phyloP scores from a whole-genome alignment of 2,113 vertebrate species.

The Sinocyclocheilus anophthalmus region DNA sequence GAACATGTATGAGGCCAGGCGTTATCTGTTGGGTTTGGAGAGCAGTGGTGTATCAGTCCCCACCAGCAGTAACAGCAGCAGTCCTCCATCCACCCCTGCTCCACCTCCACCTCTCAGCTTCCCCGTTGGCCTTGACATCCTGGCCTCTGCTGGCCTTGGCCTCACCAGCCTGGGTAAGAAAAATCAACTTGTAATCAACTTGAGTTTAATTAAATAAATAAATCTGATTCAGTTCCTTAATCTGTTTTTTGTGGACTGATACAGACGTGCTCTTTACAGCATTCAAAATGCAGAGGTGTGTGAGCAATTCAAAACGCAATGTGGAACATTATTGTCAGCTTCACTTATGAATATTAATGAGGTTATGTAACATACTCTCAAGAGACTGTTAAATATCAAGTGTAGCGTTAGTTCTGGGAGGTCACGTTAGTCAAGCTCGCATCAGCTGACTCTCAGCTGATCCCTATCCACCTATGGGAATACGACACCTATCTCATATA shows the following conservation, averaged over 20 bases:
- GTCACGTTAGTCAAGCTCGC: too few species aligned
- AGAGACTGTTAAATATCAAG: neutral
- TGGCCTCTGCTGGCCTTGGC: conserved; percentile 94
- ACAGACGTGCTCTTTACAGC: neutral
- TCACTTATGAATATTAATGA: neutral
- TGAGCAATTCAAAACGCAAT: neutral
- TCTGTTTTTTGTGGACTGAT: neutral
- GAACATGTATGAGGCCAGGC: conserved; percentile 98
- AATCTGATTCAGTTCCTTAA: neutral
- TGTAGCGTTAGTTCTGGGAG: too few species aligned
- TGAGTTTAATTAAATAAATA: neutral
- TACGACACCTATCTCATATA: too few species aligned
- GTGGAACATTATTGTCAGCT: neutral
- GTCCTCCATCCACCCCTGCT: conserved; percentile 56
- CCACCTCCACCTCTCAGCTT: conserved; percentile 80
- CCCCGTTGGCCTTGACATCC: conserved; percentile 92
- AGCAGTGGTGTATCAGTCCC: conserved; percentile 83
- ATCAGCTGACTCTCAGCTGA: too few species aligned
- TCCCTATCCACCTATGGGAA: too few species aligned
- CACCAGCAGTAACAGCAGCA: conserved; percentile 60
- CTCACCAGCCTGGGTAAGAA: conserved; percentile 93
- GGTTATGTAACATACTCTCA: neutral
- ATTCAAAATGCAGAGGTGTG: neutral
- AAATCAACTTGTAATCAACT: neutral
- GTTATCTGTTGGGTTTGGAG: conserved; percentile 95